These are phyloP conservation scores for Manis javanica DNA, from an alignment of 2,797 vertebrate genomes.

Conservation along the genomic window DNA sequence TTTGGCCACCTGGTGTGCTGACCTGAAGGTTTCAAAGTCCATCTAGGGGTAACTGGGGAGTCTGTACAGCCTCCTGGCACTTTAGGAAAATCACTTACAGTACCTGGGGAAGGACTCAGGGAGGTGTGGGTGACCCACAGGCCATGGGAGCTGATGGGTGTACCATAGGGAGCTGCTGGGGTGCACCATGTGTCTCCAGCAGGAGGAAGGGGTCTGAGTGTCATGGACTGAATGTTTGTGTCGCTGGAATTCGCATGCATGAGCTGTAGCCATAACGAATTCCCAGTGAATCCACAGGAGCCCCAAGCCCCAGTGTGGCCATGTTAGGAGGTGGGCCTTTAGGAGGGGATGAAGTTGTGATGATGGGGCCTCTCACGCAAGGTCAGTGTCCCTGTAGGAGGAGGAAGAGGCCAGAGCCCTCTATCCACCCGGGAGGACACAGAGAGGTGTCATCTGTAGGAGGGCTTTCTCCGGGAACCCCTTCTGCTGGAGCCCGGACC, in stretches of 20 bases:
- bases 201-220: not conserved
- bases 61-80: rapidly evolving
- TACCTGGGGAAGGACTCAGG: not conserved
- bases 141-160: not conserved
- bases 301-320: rapidly evolving
- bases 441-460: not conserved
- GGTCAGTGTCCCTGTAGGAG: not conserved
- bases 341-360: not conserved
- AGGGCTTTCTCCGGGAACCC: rapidly evolving
- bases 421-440: not conserved
- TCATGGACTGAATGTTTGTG: not conserved
- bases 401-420: not conserved
- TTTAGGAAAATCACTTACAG: too few relatives aligned
- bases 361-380: not conserved
- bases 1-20: not conserved
- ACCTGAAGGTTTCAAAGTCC: not conserved
- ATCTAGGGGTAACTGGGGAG: not conserved
- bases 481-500: rapidly evolving
- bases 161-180: not conserved
- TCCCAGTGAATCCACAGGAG: not conserved
- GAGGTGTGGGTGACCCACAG: rapidly evolving
- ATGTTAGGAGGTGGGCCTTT: not conserved
- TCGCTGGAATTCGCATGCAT: not conserved
- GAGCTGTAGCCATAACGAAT: not conserved
- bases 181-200: too few relatives aligned